Base-by-base conservation (phyloP, 2,888 invertebrate species). In the Pristionchus japonicus region DNA sequence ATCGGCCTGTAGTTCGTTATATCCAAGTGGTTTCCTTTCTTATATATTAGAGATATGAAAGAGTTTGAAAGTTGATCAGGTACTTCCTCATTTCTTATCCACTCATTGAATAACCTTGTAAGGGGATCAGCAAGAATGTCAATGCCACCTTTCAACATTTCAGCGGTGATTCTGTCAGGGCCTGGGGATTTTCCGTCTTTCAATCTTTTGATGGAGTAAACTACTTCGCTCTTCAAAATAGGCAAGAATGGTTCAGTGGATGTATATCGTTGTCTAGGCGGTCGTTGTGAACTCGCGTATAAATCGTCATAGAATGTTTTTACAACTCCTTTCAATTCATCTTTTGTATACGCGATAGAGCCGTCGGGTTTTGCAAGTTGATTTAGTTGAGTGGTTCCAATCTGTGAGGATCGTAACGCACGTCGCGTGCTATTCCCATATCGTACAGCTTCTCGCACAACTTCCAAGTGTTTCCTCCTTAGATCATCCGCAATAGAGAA, bases 1-100 rank as follows among this genome's bases (percentile, higher is more conserved):
- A 90, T 89, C 11, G 90, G 90, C 1, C 90, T 43, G 82, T 88
- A 89, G 86, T 90, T 90, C n/a, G 57, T 49, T 15, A 90, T 37
- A 20, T 89, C 88, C 9, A 77, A n/a, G 1, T 23, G 74, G 20
- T 86, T 86, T 17, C 90, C 90, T 57, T 90, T 90, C 83, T 90
- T 90, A 77, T 52, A 87, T 11, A 89, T 67, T 0, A 90, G 80
- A 1, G 86, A 87, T 20, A 88, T 88, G 13, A 23, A 31, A 1
- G 90, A 82, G 31, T 88, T 67, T 0, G 74, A 49, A 57, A 88
- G 40, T 7, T 70, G 13, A 15, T 64, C 70, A 6, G 89, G 90
- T 17, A 90, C 27, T 31, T 6, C 11, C 11, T 49, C 27, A 15
- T 89, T 34, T 20, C 13, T 31, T n/a, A 88, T 43, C 37, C 49